phyloP scores from a whole-genome alignment of 2,113 vertebrate species.

The Conger conger region DNA sequence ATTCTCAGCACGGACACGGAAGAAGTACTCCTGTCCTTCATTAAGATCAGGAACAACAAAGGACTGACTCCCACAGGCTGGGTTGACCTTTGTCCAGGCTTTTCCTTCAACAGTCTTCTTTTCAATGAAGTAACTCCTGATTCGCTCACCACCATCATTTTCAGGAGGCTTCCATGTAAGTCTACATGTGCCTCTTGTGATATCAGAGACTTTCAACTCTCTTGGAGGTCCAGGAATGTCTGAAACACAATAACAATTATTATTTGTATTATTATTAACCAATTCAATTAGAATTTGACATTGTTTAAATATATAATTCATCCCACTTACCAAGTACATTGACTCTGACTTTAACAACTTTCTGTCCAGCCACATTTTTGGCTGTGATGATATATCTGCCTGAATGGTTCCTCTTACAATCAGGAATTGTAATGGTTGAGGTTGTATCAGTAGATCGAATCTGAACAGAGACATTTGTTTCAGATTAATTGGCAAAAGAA shows the following conservation, averaged over 20 bases:
- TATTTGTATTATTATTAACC: no score
- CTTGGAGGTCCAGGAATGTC: constrained; percentile 90
- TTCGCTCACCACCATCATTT: constrained; percentile 89
- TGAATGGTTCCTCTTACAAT: constrained; percentile 81
- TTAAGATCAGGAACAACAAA: constrained; percentile 87
- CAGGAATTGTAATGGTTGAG: constrained; percentile 79
- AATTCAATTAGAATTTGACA: constrained; percentile 13
- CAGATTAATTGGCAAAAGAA: constrained; percentile 1
- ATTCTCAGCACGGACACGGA: constrained; percentile 92
- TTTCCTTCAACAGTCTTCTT: constrained; percentile 89
- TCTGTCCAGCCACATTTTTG: constrained; percentile 91
- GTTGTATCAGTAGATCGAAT: constrained; percentile 80
- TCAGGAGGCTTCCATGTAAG: constrained; percentile 94
- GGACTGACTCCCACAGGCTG: constrained; percentile 83
- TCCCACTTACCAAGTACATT: constrained; percentile 82
- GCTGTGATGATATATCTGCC: constrained; percentile 92
- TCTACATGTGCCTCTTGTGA: constrained; percentile 89
- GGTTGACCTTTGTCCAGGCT: constrained; percentile 95
- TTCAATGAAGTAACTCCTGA: constrained; percentile 94
- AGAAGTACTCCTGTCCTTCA: constrained; percentile 88
- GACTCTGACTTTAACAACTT: constrained; percentile 84
- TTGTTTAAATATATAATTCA: not conserved
- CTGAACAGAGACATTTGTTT: constrained; percentile 55
- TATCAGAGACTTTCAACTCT: constrained; percentile 90
- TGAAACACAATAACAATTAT: constrained; percentile 49